phyloP scores from a whole-genome alignment of 2,888 invertebrate species.

The Ctenicera cuprea region DNA sequence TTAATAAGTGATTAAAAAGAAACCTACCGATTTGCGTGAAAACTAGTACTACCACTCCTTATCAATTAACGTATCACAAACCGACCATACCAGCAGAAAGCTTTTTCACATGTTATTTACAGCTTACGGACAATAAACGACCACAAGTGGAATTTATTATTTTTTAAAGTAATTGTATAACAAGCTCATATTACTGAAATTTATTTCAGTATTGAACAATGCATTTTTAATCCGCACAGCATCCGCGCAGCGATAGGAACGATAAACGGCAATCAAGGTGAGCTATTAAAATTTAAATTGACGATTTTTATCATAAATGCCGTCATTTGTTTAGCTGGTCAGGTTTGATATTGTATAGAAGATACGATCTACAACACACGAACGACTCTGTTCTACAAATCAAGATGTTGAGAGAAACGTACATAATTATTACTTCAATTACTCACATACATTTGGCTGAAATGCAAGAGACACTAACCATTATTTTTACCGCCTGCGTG shows the following conservation, averaged over 20 bases:
- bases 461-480: slow-evolving; percentile 28
- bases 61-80: too few relatives aligned
- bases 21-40: too few relatives aligned
- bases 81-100: too few relatives aligned
- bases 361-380: slow-evolving; percentile 62
- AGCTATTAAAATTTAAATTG: slow-evolving; percentile 67
- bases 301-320: slow-evolving; percentile 68
- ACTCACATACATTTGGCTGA: slow-evolving; percentile 37
- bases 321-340: slow-evolving; percentile 67
- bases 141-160: too few relatives aligned
- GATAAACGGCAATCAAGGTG: slow-evolving; percentile 20
- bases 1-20: too few relatives aligned
- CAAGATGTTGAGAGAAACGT: slow-evolving; percentile 53
- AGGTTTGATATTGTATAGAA: slow-evolving; percentile 65
- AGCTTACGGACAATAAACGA: too few relatives aligned
- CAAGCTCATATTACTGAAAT: not conserved
- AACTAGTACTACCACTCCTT: too few relatives aligned
- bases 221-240: slow-evolving; percentile 1
- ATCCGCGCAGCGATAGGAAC: slow-evolving; percentile 6
- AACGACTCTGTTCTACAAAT: slow-evolving; percentile 53
- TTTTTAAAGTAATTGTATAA: too few relatives aligned
- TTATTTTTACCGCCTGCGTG: slow-evolving; percentile 38
- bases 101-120: too few relatives aligned
- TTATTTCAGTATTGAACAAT: not conserved
- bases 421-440: slow-evolving; percentile 46